phyloP scores from a whole-genome alignment of 2,888 invertebrate genomes.

The Lepidocyrtinus sp. region DNA sequence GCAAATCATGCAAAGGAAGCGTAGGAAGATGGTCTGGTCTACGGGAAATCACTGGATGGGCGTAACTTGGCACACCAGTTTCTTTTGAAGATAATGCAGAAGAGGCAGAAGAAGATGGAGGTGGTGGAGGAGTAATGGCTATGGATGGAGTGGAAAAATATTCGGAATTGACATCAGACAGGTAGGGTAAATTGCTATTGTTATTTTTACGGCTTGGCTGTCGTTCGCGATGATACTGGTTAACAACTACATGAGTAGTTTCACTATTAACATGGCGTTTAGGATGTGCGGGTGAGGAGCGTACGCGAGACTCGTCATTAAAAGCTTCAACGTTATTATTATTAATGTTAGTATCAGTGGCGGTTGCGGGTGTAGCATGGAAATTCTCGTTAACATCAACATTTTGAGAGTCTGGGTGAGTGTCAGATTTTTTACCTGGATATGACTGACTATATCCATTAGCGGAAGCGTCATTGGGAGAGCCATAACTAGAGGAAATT shows the following conservation, averaged over 20 bases:
- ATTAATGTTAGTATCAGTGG: constrained; percentile 22
- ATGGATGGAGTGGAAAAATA: constrained; percentile 25
- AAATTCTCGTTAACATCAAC: constrained; percentile 24
- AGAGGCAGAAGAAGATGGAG: constrained; percentile 4
- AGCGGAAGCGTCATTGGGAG: constrained; percentile 47
- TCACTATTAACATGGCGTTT: constrained; percentile 47
- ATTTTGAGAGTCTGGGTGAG: constrained; percentile 1
- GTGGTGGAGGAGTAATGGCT: constrained; percentile 41
- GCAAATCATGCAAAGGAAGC: neutral
- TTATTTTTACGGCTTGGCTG: constrained; percentile 41
- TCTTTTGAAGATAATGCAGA: neutral
- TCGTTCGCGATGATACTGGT: constrained; percentile 40
- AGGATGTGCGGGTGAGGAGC: constrained; percentile 34
- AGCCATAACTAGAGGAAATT: constrained; percentile 55
- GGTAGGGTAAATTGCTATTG: constrained; percentile 41
- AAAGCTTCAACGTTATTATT: constrained; percentile 21
- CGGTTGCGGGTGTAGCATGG: constrained; percentile 22
- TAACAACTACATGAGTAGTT: constrained; percentile 12
- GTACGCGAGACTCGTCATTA: constrained; percentile 19
- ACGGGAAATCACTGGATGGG: constrained; percentile 18
- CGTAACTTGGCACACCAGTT: constrained; percentile 34
- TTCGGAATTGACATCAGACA: neutral
- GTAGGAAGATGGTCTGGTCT: constrained; percentile 26
- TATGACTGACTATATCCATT: constrained; percentile 57
- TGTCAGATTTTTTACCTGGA: constrained; percentile 52